Evolutionary conservation across 2,797 vertebrate species (phyloP), one percentile per base, ranked within the genome.

Genomic region (Australoheros facetus): DNA sequence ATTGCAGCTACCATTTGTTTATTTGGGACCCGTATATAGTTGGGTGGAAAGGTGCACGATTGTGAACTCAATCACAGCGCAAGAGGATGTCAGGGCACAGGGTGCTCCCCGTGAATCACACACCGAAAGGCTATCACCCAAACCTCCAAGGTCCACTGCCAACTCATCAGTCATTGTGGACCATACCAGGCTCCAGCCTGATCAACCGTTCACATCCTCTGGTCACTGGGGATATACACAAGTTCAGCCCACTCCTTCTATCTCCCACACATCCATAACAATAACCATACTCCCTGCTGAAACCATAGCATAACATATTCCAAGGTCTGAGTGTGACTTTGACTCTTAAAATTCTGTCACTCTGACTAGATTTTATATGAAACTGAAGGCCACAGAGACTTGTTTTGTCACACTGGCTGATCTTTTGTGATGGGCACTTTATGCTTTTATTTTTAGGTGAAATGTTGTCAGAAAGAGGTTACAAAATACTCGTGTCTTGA

Each of bases 51-150:
- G 89, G 89, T 32, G 79, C 87, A 77, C 90, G 87, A 94, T 92
- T 94, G 94, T 93, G 93, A 95, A 94, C 94, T 95, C 94, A 95
- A 95, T 96, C 95, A 95, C 94, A 87, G 88, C 10, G 34, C 54
- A 81, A 85, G 89, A 81, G 88, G 92, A 90, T 95, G 94, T 96
- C 94, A 95, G 92, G 83, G 88, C 89, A 85, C 83, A 84, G 88
- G 92, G 86, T 78, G 81, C 91, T 91, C 90, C 91, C 94, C 91
- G 93, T 95, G 95, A 95, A 95, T 95, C 94, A 95, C 92, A 80
- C 91, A 81, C 93, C 93, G 93, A 95, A 95, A 95, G 92, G 94
- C 94, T 94, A 95, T 95, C 94, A 95, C 93, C 94, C 93, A 94
- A 95, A 96, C 93, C 95, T 95, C 95, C 91, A 94, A 95, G 95